Evolutionary conservation across 2,888 invertebrate species (phyloP), one percentile per base, ranked within the genome.

Genomic region (Lepidocyrtoides sp.): DNA sequence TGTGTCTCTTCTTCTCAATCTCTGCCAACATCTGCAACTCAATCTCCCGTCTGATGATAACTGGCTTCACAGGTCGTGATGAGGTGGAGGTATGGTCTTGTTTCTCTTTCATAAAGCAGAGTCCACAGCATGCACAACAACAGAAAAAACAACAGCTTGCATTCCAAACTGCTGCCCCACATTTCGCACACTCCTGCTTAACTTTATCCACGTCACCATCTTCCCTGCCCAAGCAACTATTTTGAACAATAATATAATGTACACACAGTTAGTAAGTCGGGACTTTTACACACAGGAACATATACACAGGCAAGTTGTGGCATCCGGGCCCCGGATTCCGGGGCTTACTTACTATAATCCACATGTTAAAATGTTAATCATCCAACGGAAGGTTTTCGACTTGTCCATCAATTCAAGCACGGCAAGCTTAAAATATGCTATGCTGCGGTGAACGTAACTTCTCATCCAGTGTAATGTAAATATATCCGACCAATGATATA

Each of bases 321-420:
- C n/a, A n/a, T n/a, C n/a, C n/a, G n/a, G n/a, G n/a, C n/a, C n/a
- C n/a, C n/a, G n/a, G n/a, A n/a, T n/a, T n/a, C n/a, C n/a, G n/a
- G n/a, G n/a, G n/a, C n/a, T n/a, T n/a, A n/a, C 26, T 63, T 81
- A 91, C 91, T 77, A 85, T 12, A 91, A 26, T 12, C 91, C 91
- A 51, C 91, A 91, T 26, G 79, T 85, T 29, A 77, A 72, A 17
- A 84, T 57, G 12, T 79, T 84, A 20, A 75, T 87, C 14, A 75
- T 72, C 63, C 66, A 66, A 2, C 63, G 75, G 48, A 60, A 41
- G 14, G 7, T 0, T 2, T 36, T 26, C 2, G 66, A 66, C 0
- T 26, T 77, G 17, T 77, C 88, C 88, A 83, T 91, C 12, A 66
- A 12, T n/a, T 54, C 41, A 5, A 89, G 10, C 36, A 84, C 44